Base-by-base conservation (phyloP, 2,888 invertebrate genomes). In the Corythucha ciliata region DNA sequence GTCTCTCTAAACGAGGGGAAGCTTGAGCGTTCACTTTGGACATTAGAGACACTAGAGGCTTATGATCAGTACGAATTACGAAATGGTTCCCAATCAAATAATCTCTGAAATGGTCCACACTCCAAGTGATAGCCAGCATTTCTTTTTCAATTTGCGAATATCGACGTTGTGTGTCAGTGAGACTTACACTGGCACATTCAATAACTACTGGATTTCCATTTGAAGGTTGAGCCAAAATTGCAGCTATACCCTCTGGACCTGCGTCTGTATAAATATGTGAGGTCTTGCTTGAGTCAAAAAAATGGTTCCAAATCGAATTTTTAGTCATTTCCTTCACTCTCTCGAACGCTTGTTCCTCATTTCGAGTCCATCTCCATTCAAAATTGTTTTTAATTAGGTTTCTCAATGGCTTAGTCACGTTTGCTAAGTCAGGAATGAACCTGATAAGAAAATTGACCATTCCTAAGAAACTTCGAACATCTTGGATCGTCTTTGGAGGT, bases 371-470 rank as follows among this genome's bases (percentile, higher is more conserved):
- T n/a, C n/a, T n/a, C n/a, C n/a, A n/a, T n/a, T n/a, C n/a, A n/a
- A n/a, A n/a, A n/a, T n/a, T n/a, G n/a, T n/a, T n/a, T n/a, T n/a
- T n/a, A n/a, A n/a, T n/a, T n/a, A n/a, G n/a, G n/a, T n/a, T n/a
- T n/a, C n/a, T n/a, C n/a, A n/a, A n/a, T n/a, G n/a, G n/a, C 18
- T 39, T 50, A 18, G 59, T 47, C 40, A 53, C 29, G n/a, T 54
- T 29, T 22, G 62, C 48, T 5, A 61, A 55, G 48, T 60, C 55
- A 16, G 61, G 60, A 26, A 66, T 61, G 52, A 62, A 64, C 52
- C 57, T 61, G 20, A 60, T 32, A 18, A 63, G 29, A 48, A 64
- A 64, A 18, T 58, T 60, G 26, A 59, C 47, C 33, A 61, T 54
- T 5, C 64, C 64, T n/a, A 39, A 22, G 12, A 39, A 39, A n/a